Evolutionary conservation across 2,888 invertebrate species (phyloP).

Genomic region (Acrocera orbiculus): DNA sequence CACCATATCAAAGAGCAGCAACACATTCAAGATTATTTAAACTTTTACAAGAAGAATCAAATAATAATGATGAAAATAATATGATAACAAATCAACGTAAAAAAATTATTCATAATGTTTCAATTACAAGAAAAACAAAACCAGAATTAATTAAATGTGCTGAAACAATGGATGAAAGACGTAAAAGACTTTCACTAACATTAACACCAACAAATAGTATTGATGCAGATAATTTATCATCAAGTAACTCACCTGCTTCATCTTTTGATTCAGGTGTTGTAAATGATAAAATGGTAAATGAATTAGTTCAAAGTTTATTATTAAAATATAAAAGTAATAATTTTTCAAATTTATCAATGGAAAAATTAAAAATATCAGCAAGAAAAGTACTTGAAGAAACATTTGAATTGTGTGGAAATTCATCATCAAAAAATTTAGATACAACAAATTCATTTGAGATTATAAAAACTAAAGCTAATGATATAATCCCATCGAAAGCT

Average conservation of each 20-base stretch:
- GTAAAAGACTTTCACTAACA: conserved; percentile 36
- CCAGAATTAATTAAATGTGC: conserved; percentile 23
- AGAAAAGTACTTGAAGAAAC: conserved; percentile 39
- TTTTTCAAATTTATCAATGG: conserved; percentile 37
- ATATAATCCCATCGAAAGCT: conserved; percentile 39
- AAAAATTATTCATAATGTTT: conserved; percentile 31
- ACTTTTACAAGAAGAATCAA: conserved; percentile 40
- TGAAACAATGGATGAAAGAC: conserved; percentile 30
- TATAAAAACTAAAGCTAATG: conserved; percentile 19
- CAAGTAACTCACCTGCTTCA: conserved; percentile 34
- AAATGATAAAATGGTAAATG: conserved; percentile 39
- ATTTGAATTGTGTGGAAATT: conserved; percentile 32
- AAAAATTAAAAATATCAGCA: conserved; percentile 40
- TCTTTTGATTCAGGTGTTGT: conserved; percentile 31
- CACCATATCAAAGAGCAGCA: conserved; percentile 47
- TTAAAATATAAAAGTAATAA: conserved; percentile 36
- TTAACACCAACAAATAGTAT: conserved; percentile 31
- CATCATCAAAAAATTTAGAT: conserved; percentile 32
- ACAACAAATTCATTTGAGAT: conserved; percentile 14
- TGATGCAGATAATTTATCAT: conserved; percentile 35
- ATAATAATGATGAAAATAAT: conserved; percentile 12
- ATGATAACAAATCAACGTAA: conserved; percentile 19
- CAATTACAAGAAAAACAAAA: conserved; percentile 28
- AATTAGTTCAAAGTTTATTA: conserved; percentile 39
- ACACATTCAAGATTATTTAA: conserved; percentile 55